These are phyloP conservation scores for Brachylomia viminalis DNA, from an alignment of 2,888 invertebrate genomes.

Conservation along the genomic window DNA sequence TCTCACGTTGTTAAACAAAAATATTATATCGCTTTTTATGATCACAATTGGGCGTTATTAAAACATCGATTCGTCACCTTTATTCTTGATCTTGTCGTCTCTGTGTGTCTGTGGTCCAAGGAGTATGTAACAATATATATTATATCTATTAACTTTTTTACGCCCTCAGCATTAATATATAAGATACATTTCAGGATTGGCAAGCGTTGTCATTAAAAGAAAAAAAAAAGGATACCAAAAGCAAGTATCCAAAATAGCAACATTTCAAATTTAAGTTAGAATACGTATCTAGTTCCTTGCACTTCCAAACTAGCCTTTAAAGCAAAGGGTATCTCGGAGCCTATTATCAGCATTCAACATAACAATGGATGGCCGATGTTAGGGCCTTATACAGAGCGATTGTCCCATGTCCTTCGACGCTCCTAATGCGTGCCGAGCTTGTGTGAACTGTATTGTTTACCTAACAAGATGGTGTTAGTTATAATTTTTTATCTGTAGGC, in stretches of 20 bases:
- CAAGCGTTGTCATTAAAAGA: neutral
- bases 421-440: constrained; percentile 50
- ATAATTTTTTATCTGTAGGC: constrained; percentile 8
- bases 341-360: constrained; percentile 57
- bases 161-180: neutral
- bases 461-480: constrained; percentile 50
- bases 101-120: neutral
- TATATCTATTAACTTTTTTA: neutral
- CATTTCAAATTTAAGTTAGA: neutral
- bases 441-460: constrained; percentile 56
- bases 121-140: neutral
- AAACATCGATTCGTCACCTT: neutral
- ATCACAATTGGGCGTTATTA: neutral
- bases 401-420: constrained; percentile 55
- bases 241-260: neutral
- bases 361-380: constrained; percentile 56
- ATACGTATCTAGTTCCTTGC: neutral
- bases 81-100: neutral
- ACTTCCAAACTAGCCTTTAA: constrained; percentile 5
- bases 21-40: constrained; percentile 14
- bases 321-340: constrained; percentile 15
- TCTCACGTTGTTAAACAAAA: constrained; percentile 12
- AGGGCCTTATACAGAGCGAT: constrained; percentile 63
- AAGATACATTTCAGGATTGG: neutral
- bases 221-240: neutral